phyloP scores from a whole-genome alignment of 2,888 invertebrate species.

The Plebejus argus region DNA sequence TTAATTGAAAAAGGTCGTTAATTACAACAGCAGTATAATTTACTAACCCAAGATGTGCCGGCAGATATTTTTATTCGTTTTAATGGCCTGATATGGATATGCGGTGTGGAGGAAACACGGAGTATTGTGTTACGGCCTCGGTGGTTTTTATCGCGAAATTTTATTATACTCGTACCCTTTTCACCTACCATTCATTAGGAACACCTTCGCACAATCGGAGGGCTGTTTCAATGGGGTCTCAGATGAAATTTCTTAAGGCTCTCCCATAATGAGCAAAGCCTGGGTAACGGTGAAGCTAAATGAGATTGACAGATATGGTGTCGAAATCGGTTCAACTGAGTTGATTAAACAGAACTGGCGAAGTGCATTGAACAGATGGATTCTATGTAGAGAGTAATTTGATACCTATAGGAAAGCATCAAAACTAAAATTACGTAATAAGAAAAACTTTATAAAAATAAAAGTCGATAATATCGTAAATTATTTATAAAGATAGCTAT shows the following conservation, averaged over 20 bases:
- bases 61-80: slow-evolving; percentile 75
- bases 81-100: slow-evolving; percentile 78
- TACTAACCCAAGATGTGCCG: slow-evolving; percentile 70
- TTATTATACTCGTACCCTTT: slow-evolving; percentile 77
- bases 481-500: too few species aligned
- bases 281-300: slow-evolving; percentile 74
- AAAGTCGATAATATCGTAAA: background rate
- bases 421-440: background rate
- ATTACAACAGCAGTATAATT: slow-evolving; percentile 58
- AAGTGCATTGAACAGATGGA: background rate
- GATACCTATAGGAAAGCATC: background rate
- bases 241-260: slow-evolving; percentile 80
- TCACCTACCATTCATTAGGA: slow-evolving; percentile 76
- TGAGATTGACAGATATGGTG: slow-evolving; percentile 69
- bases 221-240: slow-evolving; percentile 78
- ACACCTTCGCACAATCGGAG: slow-evolving; percentile 79
- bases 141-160: slow-evolving; percentile 78
- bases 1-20: slow-evolving; percentile 36
- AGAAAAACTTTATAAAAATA: background rate
- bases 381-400: background rate
- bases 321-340: slow-evolving; percentile 27
- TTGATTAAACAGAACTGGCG: background rate
- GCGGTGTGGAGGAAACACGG: slow-evolving; percentile 76
- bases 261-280: slow-evolving; percentile 74
- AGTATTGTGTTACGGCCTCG: slow-evolving; percentile 78